Evolutionary conservation across 2,113 vertebrate species (phyloP).

Genomic region (Brachypteracias leptosomus): DNA sequence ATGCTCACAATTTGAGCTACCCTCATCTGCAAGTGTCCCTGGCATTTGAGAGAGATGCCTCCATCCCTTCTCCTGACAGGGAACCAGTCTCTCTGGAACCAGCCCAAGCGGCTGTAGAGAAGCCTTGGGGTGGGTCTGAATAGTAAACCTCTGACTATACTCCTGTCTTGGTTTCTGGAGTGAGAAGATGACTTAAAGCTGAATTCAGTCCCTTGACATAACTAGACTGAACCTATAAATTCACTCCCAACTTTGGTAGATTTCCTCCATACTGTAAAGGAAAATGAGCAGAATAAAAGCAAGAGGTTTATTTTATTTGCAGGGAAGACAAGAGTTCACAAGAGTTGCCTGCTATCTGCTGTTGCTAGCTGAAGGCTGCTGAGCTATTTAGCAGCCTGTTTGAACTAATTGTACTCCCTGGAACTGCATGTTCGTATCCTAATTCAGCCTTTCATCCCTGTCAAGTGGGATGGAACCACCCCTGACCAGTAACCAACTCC

Average conservation of each 20-base stretch:
- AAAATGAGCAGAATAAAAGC: background rate
- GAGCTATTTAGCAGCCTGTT: background rate
- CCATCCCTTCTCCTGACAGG: background rate
- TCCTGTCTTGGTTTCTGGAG: background rate
- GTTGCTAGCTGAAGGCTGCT: background rate
- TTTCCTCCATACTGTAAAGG: background rate
- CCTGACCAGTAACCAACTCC: background rate
- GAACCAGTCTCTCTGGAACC: background rate
- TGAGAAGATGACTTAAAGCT: background rate
- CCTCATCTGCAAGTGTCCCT: background rate
- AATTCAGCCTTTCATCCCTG: background rate
- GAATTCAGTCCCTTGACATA: background rate
- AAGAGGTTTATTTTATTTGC: background rate
- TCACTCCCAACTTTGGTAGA: background rate
- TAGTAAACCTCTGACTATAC: background rate
- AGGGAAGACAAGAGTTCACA: background rate
- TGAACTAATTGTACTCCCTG: background rate
- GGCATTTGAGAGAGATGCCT: background rate
- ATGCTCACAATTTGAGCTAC: background rate
- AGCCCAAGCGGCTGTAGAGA: background rate
- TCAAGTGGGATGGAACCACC: background rate
- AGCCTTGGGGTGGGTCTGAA: background rate
- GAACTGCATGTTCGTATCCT: background rate
- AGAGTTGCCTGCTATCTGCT: background rate
- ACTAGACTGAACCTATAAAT: background rate